Base-by-base conservation (phyloP, 2,888 invertebrate species). In the Tinea pellionella region DNA sequence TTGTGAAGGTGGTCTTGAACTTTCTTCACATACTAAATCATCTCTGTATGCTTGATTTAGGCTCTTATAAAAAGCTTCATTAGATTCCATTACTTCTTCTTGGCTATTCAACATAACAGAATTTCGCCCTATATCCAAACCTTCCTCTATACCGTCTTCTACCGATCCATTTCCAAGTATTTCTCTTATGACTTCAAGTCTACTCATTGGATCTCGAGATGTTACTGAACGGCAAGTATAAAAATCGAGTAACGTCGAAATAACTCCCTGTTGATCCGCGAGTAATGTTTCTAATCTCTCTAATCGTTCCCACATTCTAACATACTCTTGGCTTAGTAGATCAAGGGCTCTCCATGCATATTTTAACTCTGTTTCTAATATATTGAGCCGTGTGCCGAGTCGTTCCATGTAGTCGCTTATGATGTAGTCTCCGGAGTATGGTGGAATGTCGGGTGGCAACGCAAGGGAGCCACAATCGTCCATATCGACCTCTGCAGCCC, bases 331-430 rank as follows among this genome's bases (percentile, higher is more conserved):
- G 42, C 96, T 96, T 32, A 97, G 90, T 60, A 97, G 89, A 74
- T 97, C 96, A 61, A 97, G 88, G 1, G 96, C 96, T 64, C 96
- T 90, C 96, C 96, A 97, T 15, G 97, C 96, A 73, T 96, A 96
- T 72, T 96, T 94, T 57, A 97, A 88, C 80, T 97, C 96, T 1
- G 95, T 95, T 79, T 97, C 96, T 12, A 97, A 89, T 68, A 96
- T 92, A 71, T 93, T 95, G 63, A 97, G 90, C 37, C 96, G 90
- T 24, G 95, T 95, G 12, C 95, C 94, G 60, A 96, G 90, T 66
- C 95, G 92, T 71, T 96, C 96, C 95, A 96, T 96, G 75, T 95
- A 96, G 77, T 95, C 96, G 66, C 94, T 94, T 77, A 95, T 93
- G 69, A 95, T 93, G 72, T 93, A 93, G 74, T 94, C 93, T 59